Evolutionary conservation across 2,113 vertebrate genomes (phyloP).

Genomic region (Desmodus rotundus): DNA sequence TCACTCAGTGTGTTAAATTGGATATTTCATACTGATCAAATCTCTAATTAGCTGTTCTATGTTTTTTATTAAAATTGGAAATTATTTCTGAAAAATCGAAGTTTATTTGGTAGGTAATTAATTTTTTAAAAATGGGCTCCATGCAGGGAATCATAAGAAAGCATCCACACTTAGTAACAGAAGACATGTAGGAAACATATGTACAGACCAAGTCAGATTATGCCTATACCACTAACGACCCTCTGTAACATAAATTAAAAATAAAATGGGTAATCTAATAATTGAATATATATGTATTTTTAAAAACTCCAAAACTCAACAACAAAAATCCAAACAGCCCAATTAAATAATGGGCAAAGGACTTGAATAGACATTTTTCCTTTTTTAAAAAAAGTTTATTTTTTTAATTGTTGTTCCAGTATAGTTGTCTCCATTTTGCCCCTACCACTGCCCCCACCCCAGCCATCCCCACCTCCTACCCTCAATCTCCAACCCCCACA

Average conservation of each 20-base stretch:
- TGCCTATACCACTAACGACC: background rate
- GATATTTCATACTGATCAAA: background rate
- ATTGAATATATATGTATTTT: background rate
- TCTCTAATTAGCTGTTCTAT: background rate
- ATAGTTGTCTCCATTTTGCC: too few species aligned
- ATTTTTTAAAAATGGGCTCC: background rate
- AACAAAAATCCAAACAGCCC: background rate
- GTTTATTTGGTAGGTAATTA: background rate
- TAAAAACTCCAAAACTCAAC: background rate
- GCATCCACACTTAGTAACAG: background rate
- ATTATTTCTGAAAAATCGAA: background rate
- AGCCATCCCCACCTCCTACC: too few species aligned
- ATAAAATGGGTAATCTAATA: background rate
- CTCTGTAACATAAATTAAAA: conserved; percentile 19
- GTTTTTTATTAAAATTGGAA: background rate
- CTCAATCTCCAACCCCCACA: too few species aligned
- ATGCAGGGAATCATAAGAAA: background rate
- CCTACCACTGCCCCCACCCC: too few species aligned
- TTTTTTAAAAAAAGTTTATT: too few species aligned
- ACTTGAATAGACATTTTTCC: background rate
- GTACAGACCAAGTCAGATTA: background rate
- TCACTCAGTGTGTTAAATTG: background rate
- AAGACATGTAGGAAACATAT: background rate
- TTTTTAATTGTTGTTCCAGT: too few species aligned
- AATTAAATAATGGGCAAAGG: background rate